Evolutionary conservation across 2,797 vertebrate species (phyloP), one percentile per base, ranked within the genome.

Genomic region (Apodemus agrarius): DNA sequence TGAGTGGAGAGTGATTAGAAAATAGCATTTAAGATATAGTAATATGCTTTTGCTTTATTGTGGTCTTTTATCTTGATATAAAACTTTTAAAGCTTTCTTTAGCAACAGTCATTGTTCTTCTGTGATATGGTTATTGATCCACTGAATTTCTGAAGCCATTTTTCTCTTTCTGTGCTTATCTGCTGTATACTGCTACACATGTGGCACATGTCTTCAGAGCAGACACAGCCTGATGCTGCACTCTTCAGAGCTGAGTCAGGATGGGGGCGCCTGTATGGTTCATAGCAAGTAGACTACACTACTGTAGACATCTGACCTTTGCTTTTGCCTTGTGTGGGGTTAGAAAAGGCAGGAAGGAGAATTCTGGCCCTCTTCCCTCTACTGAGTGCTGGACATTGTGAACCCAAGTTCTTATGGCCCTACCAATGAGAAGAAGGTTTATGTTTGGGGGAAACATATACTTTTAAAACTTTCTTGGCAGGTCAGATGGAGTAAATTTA

Each of bases 401-500:
- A 98, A 98, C 98, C 98, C 98, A 98, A 98, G 98, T 98, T 93
- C 98, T 98, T 98, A 98, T 98, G 98, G 99, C 99, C 98, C 98
- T 99, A 99, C 99, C 99, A 99, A 96, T 95, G 98, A 98, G 98
- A 99, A 98, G 99, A 97, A 99, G 98, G 99, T 99, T 99, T 99
- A 99, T 99, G 99, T 99, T 99, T 99, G 99, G 97, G 21, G 91
- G 94, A 99, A 99, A 86, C 90, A 93, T 95, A 99, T 98, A 99
- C 98, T 97, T 97, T 98, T 98, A 99, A 98, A 98, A 99, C 97
- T 98, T 99, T 94, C 99, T 99, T 99, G 99, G 99, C 99, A 99
- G 99, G 99, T 99, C 99, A 98, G 98, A 99, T 99, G 99, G 98
- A 99, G 99, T 99, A 99, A 98, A 99, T 99, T 98, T 98, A 98